Percentiles rank a stretch among this genome's conserved stretches.
These are phyloP conservation scores for Magallana angulata DNA, from an alignment of 1,140 invertebrate species.

Conservation along the genomic window DNA sequence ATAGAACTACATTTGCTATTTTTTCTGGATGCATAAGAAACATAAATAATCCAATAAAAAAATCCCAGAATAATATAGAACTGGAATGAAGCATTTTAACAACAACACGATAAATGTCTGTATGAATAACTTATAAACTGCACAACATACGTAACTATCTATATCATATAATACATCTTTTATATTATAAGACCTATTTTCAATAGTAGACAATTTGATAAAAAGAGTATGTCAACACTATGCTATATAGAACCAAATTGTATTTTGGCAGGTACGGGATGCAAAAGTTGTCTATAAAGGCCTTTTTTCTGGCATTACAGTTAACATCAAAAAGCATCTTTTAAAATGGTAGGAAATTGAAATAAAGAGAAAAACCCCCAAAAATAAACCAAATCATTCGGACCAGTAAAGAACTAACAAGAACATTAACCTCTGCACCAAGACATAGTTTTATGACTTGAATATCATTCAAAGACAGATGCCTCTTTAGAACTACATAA, in stretches of 20 bases:
- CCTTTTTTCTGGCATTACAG: slow-evolving; percentile 5
- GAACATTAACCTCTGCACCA: slow-evolving; percentile 25
- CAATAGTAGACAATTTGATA: not conserved
- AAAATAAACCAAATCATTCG: not conserved
- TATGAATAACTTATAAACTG: slow-evolving; percentile 49
- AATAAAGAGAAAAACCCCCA: not conserved
- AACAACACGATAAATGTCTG: slow-evolving; percentile 41
- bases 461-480: not conserved
- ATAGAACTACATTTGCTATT: not conserved
- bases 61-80: slow-evolving; percentile 24
- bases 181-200: slow-evolving; percentile 20
- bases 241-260: slow-evolving; percentile 41
- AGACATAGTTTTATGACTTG: not conserved
- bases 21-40: not conserved
- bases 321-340: not conserved
- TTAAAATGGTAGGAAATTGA: not conserved
- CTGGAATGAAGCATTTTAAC: slow-evolving; percentile 45
- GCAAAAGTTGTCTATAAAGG: not conserved
- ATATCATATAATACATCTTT: slow-evolving; percentile 46
- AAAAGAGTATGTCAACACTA: slow-evolving; percentile 25
- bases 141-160: slow-evolving; percentile 41
- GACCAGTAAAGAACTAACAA: not conserved
- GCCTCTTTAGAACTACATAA: slow-evolving; percentile 6
- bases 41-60: slow-evolving; percentile 27
- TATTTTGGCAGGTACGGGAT: slow-evolving; percentile 48